Evolutionary conservation across 1,140 invertebrate genomes (phyloP).

Genomic region (Drosophila ananassae): DNA sequence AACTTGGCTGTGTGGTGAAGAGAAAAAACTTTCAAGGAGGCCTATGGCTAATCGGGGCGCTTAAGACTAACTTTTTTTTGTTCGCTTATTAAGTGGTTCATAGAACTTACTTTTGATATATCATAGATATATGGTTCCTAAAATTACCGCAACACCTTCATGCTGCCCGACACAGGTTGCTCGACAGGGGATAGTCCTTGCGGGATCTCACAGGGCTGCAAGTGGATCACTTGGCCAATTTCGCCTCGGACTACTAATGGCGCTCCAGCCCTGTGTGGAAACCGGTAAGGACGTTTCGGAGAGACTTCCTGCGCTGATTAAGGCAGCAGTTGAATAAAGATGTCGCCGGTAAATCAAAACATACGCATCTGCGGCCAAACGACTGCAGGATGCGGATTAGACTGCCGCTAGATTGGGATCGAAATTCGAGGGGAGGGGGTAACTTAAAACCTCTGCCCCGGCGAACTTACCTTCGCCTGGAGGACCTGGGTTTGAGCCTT

Average conservation of each 20-base stretch:
- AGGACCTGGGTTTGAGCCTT: constrained; percentile 54
- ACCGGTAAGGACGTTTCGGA: constrained; percentile 21
- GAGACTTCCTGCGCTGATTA: constrained; percentile 24
- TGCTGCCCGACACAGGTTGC: constrained; percentile 74
- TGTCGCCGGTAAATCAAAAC: constrained; percentile 74
- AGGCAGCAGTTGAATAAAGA: constrained; percentile 78
- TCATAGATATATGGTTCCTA: constrained; percentile 97
- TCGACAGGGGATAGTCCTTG: neutral
- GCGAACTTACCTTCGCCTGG: constrained; percentile 76
- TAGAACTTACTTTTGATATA: constrained; percentile 97
- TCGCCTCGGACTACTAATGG: constrained; percentile 63
- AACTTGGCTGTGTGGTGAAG: constrained; percentile 52
- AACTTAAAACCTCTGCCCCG: constrained; percentile 69
- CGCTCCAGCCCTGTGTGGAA: neutral
- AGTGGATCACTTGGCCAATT: constrained; percentile 34
- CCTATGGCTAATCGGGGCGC: constrained; percentile 36
- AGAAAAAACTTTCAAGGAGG: constrained; percentile 75
- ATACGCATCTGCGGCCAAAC: constrained; percentile 40
- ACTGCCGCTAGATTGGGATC: constrained; percentile 46
- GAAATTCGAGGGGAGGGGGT: constrained; percentile 39
- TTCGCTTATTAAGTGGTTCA: constrained; percentile 88
- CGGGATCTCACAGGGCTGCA: neutral
- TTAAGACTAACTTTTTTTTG: constrained; percentile 38
- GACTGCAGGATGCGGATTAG: constrained; percentile 42
- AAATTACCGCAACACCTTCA: constrained; percentile 88